Base-by-base conservation (phyloP, 2,888 invertebrate species). In the Gastracanthus pulcherrimus region DNA sequence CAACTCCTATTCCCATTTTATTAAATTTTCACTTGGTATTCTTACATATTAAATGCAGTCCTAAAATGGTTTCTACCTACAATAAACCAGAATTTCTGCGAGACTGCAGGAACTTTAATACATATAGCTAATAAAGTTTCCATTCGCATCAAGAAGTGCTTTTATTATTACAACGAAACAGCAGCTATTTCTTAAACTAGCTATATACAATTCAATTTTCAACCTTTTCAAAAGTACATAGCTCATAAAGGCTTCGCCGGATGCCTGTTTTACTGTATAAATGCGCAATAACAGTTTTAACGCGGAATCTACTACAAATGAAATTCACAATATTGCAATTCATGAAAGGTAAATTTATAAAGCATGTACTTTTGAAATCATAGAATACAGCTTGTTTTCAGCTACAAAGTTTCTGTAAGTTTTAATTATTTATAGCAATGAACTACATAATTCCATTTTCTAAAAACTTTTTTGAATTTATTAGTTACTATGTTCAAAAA, bases 41-140 rank as follows among this genome's bases (percentile, higher is more conserved):
- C 26, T 75, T 67, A 36, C 16, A 45, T 60, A 41, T 55, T 41
- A 31, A 38, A 67, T 13, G 9, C 19, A 55, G 62, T 38, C 29
- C 16, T 31, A 55, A 76, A 76, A 58, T 67, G 34, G 19, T 55
- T 38, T 58, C 58, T 23, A 38, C 31, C 16, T 4, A 48, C 41
- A 9, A 41, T 41, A 41, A 41, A 41, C 16, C 41, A 16, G 9
- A 9, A 13, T 41, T 41, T 41, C 9, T 41, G 7, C 36, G 9
- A n/a, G 55, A 23, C 13, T 23, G 55, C n/a, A 9, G 11, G 26
- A 70, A n/a, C 48, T 77, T 77, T 16, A 58, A 62, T 70, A 70
- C 70, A 29, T 70, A 70, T 48, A 45, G 26, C 60, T 70, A 77
- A 76, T 62, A 70, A 70, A 70, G 60, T 60, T 76, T 70, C 60